A percentile compares a stretch with the other conserved stretches of the same genome.
phyloP scores from a whole-genome alignment of 35 echinoderm and acorn worm species.

The Ophiothrix spiculata region DNA sequence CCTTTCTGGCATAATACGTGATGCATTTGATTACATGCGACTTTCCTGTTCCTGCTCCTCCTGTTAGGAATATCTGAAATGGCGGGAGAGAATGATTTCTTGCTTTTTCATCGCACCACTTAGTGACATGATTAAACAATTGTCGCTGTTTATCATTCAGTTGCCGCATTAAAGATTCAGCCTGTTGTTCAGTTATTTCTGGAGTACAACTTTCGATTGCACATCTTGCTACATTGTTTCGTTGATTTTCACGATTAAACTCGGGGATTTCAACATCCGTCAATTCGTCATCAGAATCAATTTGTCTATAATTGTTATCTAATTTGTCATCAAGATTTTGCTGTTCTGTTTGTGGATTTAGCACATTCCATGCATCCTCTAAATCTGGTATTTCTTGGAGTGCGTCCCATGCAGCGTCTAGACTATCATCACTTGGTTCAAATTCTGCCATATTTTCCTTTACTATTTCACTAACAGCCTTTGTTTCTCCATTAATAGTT shows the following conservation, averaged over 20 bases:
- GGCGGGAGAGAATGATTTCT: constrained; percentile 40
- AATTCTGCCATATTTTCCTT: constrained; percentile 41
- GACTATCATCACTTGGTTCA: constrained; percentile 26
- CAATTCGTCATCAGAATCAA: constrained; percentile 30
- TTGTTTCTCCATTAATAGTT: constrained; percentile 2
- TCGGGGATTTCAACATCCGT: constrained; percentile 40
- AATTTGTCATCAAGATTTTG: constrained; percentile 31
- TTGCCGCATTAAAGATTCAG: constrained; percentile 30
- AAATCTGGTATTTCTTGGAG: constrained; percentile 20
- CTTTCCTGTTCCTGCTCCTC: constrained; percentile 70
- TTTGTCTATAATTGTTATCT: not conserved
- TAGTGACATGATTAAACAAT: constrained; percentile 29
- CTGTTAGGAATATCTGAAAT: constrained; percentile 69
- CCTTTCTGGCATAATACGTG: constrained; percentile 18
- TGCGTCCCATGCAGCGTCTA: constrained; percentile 51
- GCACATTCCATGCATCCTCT: constrained; percentile 61
- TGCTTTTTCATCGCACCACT: constrained; percentile 58
- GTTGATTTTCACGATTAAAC: constrained; percentile 4
- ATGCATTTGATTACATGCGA: constrained; percentile 62
- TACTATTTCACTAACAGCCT: constrained; percentile 34
- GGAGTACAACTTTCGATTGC: constrained; percentile 12
- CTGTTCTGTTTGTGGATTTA: constrained; percentile 48
- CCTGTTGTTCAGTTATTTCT: constrained; percentile 27
- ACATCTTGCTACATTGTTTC: not conserved
- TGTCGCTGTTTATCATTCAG: constrained; percentile 61